Base-by-base conservation (phyloP, 2,888 invertebrate species). In the Agrochola lota region DNA sequence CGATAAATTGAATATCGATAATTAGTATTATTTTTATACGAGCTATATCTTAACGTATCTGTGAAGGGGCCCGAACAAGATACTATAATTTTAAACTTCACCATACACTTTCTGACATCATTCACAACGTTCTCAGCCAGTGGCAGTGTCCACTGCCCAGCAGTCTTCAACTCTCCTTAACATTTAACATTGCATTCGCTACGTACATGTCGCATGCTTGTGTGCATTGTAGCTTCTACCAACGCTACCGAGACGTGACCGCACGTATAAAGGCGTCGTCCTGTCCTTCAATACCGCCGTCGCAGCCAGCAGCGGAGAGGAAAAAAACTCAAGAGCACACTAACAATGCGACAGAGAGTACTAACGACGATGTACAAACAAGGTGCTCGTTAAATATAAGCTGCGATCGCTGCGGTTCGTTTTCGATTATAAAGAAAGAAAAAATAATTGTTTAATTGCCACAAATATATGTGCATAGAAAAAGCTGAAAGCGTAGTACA, bases 211-310 rank as follows among this genome's bases (percentile, higher is more conserved):
- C 77, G 89, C 91, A 91, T 91, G 91, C 89, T 91, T 93, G 91
- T 93, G 91, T 94, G 92, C 94, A 93, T 93, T 89, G 95, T 97
- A 98, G 98, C 98, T 98, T 98, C 98, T 98, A 98, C 98, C 98
- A 98, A 97, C 98, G 98, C 96, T 98, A 98, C 97, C 97, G 98
- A 96, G 98, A 98, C 97, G 97, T 98, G 96, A 98, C 98, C 96
- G 98, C 98, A 96, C 98, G 98, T 97, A 98, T 98, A 97, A 98
- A 98, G 97, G 98, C 98, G 94, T 98, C 98, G 92, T 98, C 98
- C 96, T 98, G 98, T 95, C 98, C 98, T 90, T 97, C 98, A 93
- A 97, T 98, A 96, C 97, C 97, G 92, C 97, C 97, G 90, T 95
- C 97, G 92, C 97, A 97, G 92, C 95, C 95, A 90, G 94, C 91